Evolutionary conservation across 1,140 invertebrate genomes (phyloP), one percentile per base, ranked within the genome.

Genomic region (Ptiloglossa arizonensis): DNA sequence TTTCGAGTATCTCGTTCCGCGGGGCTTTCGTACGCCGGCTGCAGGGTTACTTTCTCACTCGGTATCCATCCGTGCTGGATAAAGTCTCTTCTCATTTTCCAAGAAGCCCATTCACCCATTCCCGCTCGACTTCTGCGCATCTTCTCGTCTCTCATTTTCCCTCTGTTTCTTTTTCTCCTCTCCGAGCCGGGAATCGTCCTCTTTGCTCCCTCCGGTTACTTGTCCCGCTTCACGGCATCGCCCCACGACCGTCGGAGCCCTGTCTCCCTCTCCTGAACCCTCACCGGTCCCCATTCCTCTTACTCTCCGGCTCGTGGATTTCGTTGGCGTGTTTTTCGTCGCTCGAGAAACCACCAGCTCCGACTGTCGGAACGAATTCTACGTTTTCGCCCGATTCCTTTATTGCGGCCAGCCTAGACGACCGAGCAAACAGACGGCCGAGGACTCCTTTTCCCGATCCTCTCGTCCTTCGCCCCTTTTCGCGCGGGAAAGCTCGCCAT

Each of bases 21-120:
- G 79, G 46, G 54, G 73, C 81, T 78, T 71, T 72, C 46, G 46
- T 38, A 63, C n/a, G 63, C 22, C 41, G 63, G 38, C 27, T 27
- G 66, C 35, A 66, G 52, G 41, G 76, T 79, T 83, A 83, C 69
- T 83, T 73, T 80, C 74, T 77, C 81, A 46, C 78, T 68, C 50
- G 67, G 70, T 80, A 76, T 85, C 81, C 54, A 68, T 85, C 81
- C 72, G 54, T 62, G 83, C 60, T 78, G 83, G 79, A 85, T 85
- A 85, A 85, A 85, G 83, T 85, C 82, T 77, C 82, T 73, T 84
- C 82, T 85, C 82, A 84, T 85, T 85, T 85, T 81, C 72, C 83
- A 76, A 81, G 83, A 81, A 84, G 73, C 79, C 82, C 83, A 81
- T 74, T 85, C 85, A 64, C 83, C 69, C 83, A 80, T 79, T 74